These are phyloP conservation scores for Zalophus californianus DNA, from an alignment of 2,797 vertebrate species.

Conservation along the genomic window DNA sequence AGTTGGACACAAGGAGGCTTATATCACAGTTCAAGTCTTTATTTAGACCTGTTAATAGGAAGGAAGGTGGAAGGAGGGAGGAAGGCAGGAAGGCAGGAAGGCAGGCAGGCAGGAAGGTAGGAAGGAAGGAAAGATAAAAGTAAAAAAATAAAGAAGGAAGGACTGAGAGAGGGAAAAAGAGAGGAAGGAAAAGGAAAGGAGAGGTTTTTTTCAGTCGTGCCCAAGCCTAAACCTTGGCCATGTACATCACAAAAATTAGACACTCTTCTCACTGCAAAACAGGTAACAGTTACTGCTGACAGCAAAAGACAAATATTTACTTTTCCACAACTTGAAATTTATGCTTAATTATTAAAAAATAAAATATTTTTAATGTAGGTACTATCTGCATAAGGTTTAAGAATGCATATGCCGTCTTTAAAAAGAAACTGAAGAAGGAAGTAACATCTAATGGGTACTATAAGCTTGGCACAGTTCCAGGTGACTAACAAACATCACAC, in stretches of 20 bases:
- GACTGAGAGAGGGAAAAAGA: neutral
- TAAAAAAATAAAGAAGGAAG: neutral
- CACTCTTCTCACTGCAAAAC: neutral
- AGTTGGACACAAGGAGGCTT: neutral
- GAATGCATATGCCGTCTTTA: neutral
- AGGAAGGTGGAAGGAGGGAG: neutral
- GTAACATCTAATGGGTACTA: neutral
- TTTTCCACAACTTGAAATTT: slow-evolving; percentile 4
- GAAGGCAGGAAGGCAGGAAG: neutral
- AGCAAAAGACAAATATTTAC: neutral
- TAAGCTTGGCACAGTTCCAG: neutral
- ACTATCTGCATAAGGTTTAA: neutral
- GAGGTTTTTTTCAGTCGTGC: neutral
- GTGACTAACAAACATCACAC: neutral
- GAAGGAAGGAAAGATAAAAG: fast-evolving
- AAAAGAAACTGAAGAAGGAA: neutral
- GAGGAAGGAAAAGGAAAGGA: no score
- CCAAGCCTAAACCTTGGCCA: neutral
- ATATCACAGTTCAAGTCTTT: neutral
- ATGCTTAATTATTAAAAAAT: neutral
- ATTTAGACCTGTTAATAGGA: neutral
- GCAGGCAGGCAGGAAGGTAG: neutral
- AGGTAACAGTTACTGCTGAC: neutral
- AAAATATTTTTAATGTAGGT: neutral
- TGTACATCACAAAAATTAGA: neutral